These are phyloP conservation scores for Carapus acus DNA, from an alignment of 2,797 vertebrate species.

Conservation along the genomic window DNA sequence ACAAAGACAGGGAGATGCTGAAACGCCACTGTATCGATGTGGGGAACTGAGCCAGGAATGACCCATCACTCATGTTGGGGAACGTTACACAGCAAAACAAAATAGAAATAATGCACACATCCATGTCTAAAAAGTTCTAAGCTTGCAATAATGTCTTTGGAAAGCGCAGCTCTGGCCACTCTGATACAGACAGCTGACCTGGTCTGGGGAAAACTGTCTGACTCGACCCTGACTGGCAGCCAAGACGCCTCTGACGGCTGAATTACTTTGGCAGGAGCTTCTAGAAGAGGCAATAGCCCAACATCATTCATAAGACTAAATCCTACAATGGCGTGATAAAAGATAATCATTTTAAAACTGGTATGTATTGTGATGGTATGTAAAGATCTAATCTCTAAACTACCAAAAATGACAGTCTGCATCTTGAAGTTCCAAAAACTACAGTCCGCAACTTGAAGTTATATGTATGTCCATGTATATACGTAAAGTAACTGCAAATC, in stretches of 20 bases:
- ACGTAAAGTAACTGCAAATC: too few species aligned
- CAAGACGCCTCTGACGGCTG: slow-evolving; percentile 17
- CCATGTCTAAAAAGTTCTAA: background rate
- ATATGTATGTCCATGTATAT: too few species aligned
- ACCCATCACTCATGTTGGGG: slow-evolving; percentile 3
- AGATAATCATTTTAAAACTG: too few species aligned
- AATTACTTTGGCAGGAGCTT: slow-evolving; percentile 32
- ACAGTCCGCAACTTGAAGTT: too few species aligned
- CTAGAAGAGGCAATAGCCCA: slow-evolving; percentile 42
- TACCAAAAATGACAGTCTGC: too few species aligned
- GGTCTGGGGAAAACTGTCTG: slow-evolving; percentile 20
- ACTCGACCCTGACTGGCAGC: slow-evolving; percentile 29
- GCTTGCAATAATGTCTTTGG: slow-evolving; percentile 1
- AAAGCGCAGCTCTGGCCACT: slow-evolving; percentile 16
- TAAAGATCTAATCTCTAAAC: too few species aligned
- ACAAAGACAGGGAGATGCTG: slow-evolving; percentile 29
- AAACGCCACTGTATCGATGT: slow-evolving; percentile 4
- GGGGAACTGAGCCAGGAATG: slow-evolving; percentile 24
- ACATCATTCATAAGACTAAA: slow-evolving; percentile 7
- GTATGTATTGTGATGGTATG: too few species aligned
- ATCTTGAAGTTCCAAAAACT: too few species aligned
- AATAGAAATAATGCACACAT: background rate
- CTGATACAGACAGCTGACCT: slow-evolving; percentile 21
- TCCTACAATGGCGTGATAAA: background rate
- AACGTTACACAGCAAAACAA: slow-evolving; percentile 8